Evolutionary conservation across 2,888 invertebrate species (phyloP).

Genomic region (Agrotis segetum): DNA sequence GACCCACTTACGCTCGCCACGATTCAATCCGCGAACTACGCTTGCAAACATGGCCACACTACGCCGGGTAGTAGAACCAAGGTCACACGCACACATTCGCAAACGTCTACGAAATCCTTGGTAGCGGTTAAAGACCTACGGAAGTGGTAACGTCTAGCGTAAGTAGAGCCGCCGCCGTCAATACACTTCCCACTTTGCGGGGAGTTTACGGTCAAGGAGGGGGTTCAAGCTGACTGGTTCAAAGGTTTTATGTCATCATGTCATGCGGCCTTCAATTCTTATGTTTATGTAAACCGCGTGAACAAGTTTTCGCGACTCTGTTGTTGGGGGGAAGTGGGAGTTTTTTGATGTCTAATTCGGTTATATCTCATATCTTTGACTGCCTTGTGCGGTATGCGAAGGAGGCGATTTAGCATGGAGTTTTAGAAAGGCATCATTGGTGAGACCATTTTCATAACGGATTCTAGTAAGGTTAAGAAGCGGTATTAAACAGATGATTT

Average conservation of each 20-base stretch:
- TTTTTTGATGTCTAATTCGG: conserved; percentile 59
- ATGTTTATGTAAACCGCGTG: conserved; percentile 82
- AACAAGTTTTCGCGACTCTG: conserved; percentile 71
- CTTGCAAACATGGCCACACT: conserved; percentile 70
- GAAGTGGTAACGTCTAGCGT: conserved; percentile 80
- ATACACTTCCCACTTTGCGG: conserved; percentile 69
- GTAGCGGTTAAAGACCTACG: conserved; percentile 85
- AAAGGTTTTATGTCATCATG: conserved; percentile 83
- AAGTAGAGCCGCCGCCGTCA: conserved; percentile 75
- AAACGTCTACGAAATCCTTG: conserved; percentile 85
- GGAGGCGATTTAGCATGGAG: conserved; percentile 44
- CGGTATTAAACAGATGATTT: conserved; percentile 15
- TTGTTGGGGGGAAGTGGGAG: conserved; percentile 66
- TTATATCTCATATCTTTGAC: conserved; percentile 36
- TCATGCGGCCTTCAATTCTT: conserved; percentile 81
- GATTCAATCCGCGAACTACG: conserved; percentile 60
- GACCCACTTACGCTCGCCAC: conserved; percentile 48
- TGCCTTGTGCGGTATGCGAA: conserved; percentile 44
- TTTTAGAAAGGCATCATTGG: conserved; percentile 31
- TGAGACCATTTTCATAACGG: conserved; percentile 36
- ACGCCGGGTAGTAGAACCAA: conserved; percentile 84
- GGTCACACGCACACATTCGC: conserved; percentile 81
- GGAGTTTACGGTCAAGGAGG: conserved; percentile 59
- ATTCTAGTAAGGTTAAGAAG: conserved; percentile 5
- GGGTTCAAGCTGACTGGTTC: conserved; percentile 69